Base-by-base conservation (phyloP, 64 coral and sea anemone genomes). In the Montipora efflorescens region DNA sequence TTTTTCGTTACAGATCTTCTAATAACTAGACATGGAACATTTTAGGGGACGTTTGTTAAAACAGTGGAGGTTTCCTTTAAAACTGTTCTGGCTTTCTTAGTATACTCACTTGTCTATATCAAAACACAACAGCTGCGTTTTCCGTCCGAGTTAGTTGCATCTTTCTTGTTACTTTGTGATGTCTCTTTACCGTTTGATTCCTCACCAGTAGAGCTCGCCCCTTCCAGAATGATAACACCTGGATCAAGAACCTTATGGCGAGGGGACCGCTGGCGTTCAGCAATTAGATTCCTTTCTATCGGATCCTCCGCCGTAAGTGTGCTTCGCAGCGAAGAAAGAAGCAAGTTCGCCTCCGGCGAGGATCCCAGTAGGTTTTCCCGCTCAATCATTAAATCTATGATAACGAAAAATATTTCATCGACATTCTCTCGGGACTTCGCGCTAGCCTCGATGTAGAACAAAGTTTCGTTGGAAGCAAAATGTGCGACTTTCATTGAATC, bases 401-500 rank as follows among this genome's bases (percentile, higher is more conserved):
- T 71, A 89, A 92, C 80, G 22, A 83, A 70, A 79, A 97, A 97
- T 36, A 87, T 88, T 77, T 97, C 93, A n/a, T 97, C 95, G 75
- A 97, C 84, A 84, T 97, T 97, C 18, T 64, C 70, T 74, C 88
- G 58, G 9, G 73, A 77, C 71, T 89, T 92, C 8, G 83, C 89
- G 16, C 95, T 97, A 0, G 93, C 91, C 68, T 97, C 95, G 2
- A 97, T 74, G 83, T 97, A 97, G 50, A 97, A 95, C 61, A 88
- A 72, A 14, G 61, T 62, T 9, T 89, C 80, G 4, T 57, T 87
- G 50, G 48, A 15, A 3, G 89, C 93, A 78, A 87, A 92, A 23
- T 73, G 13, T 64, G 83, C 59, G 82, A 89, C 75, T 16, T 58
- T 53, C 49, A 67, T 70, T 20, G 47, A 6, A 48, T 89, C 75